Base-by-base conservation (phyloP, 2,113 vertebrate genomes). In the Montifringilla adamsi region DNA sequence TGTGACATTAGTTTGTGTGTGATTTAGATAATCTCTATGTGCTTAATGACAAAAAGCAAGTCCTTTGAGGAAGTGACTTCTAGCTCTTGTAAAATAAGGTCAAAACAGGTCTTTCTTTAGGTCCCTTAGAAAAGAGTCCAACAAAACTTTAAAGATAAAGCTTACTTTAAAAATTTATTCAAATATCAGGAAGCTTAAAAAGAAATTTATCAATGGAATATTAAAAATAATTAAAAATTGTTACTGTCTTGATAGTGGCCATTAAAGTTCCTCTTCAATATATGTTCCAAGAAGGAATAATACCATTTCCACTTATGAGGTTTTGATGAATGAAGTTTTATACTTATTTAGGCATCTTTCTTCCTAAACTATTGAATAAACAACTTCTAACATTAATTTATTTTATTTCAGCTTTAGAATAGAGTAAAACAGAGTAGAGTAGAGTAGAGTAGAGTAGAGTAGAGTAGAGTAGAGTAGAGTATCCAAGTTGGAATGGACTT, bases 11-110 rank as follows among this genome's bases (percentile, higher is more conserved):
- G 56, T 78, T 91, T 96, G 64, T 53, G 88, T 24, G 72, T 81
- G 75, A 96, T 59, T 86, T 89, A 78, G 79, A 83, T 79, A 59
- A 68, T 76, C 68, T 77, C 60, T 94, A 92, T 95, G 43, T 96
- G 77, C 81, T 87, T 95, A 94, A 93, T 90, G 84, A 84, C 90
- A 96, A 90, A 94, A 90, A 63, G 79, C 56, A 94, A 50, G 69
- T 89, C 87, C 91, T 96, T 85, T 69, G 68, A 80, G 81, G 10
- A 97, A 96, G n/a, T 18, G 52, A 73, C 46, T 90, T 96, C 49
- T 84, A 89, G 58, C 44, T 94, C 53, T n/a, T 49, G 7, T 26
- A 89, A 95, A 87, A 95, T 17, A 91, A 93, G 84, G 44, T 77
- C 60, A 75, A 74, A 79, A 49, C 12, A 62, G 26, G 18, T 59